phyloP scores from a whole-genome alignment of 2,888 invertebrate species.

The Agriotes lineatus region DNA sequence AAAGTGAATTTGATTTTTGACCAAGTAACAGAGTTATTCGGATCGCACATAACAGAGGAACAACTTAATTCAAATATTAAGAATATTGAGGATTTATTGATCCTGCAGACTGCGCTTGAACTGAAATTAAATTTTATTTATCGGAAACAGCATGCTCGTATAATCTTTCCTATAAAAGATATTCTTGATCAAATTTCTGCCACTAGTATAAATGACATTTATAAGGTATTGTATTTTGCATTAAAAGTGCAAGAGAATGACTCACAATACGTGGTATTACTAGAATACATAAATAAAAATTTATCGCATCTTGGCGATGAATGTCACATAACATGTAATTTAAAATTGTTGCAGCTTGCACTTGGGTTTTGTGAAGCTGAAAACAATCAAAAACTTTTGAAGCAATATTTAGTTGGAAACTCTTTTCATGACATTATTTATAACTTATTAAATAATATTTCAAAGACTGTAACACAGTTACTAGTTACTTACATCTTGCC shows the following conservation, averaged over 20 bases:
- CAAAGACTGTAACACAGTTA: conserved; percentile 23
- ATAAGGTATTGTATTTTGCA: conserved; percentile 21
- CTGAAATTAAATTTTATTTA: conserved; percentile 35
- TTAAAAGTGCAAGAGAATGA: conserved; percentile 36
- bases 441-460: conserved; percentile 9
- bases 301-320: background rate
- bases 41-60: conserved; percentile 29
- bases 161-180: conserved; percentile 25
- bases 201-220: conserved; percentile 24
- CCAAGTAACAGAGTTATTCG: background rate
- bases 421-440: conserved; percentile 2
- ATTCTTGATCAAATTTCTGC: conserved; percentile 20
- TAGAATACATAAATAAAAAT: conserved; percentile 16
- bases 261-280: conserved; percentile 4
- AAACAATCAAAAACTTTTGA: background rate
- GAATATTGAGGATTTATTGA: conserved; percentile 20
- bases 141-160: conserved; percentile 15
- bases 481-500: conserved; percentile 28
- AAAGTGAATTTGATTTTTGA: too few relatives aligned
- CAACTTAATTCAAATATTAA: conserved; percentile 28
- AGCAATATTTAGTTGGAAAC: background rate
- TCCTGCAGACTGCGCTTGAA: conserved; percentile 21
- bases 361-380: background rate
- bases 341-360: conserved; percentile 24
- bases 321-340: background rate